Percentiles rank a stretch among this genome's conserved stretches.
These are phyloP conservation scores for Gymnocypris eckloni DNA, from an alignment of 2,797 vertebrate genomes.

Conservation along the genomic window DNA sequence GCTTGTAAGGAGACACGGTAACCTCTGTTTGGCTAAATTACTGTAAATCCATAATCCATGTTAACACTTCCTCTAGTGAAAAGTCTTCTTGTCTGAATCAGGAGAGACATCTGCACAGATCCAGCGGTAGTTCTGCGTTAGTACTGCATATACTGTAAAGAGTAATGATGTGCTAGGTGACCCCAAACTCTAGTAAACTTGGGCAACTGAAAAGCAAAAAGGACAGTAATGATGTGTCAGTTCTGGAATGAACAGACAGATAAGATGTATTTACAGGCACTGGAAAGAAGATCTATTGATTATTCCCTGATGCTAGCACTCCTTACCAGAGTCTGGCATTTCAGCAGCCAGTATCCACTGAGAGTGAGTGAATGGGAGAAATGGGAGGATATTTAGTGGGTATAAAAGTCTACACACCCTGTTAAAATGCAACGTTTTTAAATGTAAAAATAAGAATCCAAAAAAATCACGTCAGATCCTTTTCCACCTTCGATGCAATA, in stretches of 20 bases:
- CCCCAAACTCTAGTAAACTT: no score
- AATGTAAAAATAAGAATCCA: not conserved
- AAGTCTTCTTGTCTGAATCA: no score
- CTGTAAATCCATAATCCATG: no score
- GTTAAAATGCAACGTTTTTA: not conserved
- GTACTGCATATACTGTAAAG: no score
- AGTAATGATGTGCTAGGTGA: no score
- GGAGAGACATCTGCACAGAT: no score
- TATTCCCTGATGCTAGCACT: not conserved
- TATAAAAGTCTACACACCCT: not conserved
- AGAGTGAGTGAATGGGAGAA: not conserved
- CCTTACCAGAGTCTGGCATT: not conserved
- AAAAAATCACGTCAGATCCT: not conserved
- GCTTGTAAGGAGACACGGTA: no score
- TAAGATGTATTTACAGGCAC: not conserved
- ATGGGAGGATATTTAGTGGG: not conserved
- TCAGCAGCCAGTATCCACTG: not conserved
- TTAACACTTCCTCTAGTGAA: no score
- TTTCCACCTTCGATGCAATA: not conserved
- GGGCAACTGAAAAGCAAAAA: no score
- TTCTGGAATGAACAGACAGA: no score
- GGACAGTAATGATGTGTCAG: not conserved
- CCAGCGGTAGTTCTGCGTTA: no score
- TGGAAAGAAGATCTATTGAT: not conserved
- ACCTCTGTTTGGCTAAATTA: no score